These are phyloP conservation scores for Malurus melanocephalus DNA, from an alignment of 2,113 vertebrate species.

Conservation along the genomic window DNA sequence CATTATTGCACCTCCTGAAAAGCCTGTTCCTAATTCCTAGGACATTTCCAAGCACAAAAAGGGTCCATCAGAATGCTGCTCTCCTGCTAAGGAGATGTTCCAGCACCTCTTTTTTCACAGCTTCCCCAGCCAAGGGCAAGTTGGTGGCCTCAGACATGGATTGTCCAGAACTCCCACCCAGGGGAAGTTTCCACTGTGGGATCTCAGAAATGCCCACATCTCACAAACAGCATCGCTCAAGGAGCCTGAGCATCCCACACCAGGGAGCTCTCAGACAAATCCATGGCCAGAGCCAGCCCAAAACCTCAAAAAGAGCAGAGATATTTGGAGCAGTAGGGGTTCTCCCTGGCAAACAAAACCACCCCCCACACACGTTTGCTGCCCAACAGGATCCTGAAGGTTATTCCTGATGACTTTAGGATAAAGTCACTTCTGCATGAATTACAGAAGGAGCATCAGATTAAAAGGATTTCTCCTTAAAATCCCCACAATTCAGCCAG, in stretches of 20 bases:
- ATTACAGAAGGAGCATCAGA: neutral
- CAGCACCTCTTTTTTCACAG: neutral
- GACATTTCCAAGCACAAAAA: neutral
- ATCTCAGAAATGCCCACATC: conserved; percentile 20
- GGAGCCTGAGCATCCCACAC: neutral
- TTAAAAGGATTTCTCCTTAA: neutral
- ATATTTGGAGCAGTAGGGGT: neutral
- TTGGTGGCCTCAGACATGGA: neutral
- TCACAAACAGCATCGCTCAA: neutral
- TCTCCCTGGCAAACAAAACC: neutral
- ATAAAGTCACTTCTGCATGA: neutral
- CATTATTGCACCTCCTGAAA: neutral
- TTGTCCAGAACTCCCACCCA: too few species aligned
- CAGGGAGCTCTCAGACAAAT: neutral
- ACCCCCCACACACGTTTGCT: rapidly evolving
- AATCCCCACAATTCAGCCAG: neutral
- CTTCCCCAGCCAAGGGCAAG: neutral
- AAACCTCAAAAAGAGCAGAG: neutral
- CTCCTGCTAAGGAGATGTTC: neutral
- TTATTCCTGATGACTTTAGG: neutral
- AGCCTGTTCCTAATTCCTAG: neutral
- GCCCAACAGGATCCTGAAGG: neutral
- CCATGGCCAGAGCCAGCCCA: neutral
- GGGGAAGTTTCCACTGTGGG: neutral
- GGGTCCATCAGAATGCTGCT: neutral